phyloP scores from a whole-genome alignment of 1,140 invertebrate genomes.

The Himalopsyche phryganea region DNA sequence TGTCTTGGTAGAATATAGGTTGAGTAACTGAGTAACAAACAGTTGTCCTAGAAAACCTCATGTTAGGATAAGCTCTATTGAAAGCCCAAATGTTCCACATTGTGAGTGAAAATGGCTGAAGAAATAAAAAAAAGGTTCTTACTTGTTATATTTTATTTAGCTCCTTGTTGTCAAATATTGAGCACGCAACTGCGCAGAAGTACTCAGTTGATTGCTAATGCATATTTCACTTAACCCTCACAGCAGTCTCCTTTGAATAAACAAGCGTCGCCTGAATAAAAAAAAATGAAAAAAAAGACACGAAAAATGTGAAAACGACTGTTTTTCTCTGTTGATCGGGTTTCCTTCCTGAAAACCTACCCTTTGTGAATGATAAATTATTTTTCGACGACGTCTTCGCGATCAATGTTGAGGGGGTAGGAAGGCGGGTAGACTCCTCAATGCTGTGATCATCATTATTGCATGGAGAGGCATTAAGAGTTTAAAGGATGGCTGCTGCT shows the following conservation, averaged over 20 bases:
- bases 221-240: constrained; percentile 23
- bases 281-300: background rate
- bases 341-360: constrained; percentile 20
- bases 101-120: no score
- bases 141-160: no score
- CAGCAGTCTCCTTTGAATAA: no score
- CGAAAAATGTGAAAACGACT: constrained; percentile 11
- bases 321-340: constrained; percentile 11
- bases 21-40: no score
- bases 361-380: constrained; percentile 27
- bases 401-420: constrained; percentile 2
- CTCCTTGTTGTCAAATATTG: no score
- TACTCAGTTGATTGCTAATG: constrained; percentile 21
- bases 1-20: no score
- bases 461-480: constrained; percentile 11
- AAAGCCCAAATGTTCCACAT: no score
- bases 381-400: constrained; percentile 17
- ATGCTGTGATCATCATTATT: constrained; percentile 9
- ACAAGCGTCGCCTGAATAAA: no score
- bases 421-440: background rate
- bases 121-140: no score
- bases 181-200: background rate
- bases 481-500: no score
- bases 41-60: no score
- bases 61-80: no score